phyloP scores from a whole-genome alignment of 2,797 vertebrate species.

The Megalops cyprinoides region DNA sequence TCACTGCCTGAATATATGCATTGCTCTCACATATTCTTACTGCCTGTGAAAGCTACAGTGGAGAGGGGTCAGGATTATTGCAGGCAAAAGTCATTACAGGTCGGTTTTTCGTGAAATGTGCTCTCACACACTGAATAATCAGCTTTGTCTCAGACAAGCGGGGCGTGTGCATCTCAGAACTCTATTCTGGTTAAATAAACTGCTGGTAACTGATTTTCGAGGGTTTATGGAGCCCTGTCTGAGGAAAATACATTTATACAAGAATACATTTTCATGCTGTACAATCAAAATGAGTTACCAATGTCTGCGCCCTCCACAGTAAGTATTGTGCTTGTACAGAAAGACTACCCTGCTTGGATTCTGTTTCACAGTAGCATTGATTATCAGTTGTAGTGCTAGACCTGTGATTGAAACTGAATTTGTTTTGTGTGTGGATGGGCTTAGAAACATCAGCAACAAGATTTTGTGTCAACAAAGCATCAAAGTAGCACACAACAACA shows the following conservation, averaged over 20 bases:
- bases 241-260: background rate
- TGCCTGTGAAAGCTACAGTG: conserved; percentile 18
- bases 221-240: conserved; percentile 11
- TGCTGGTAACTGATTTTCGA: background rate
- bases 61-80: background rate
- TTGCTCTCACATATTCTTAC: conserved; percentile 18
- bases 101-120: background rate
- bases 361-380: background rate
- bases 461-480: conserved; percentile 29
- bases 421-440: conserved; percentile 12
- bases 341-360: conserved; percentile 2
- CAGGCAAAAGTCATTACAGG: background rate
- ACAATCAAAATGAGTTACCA: conserved; percentile 18
- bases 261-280: conserved; percentile 25
- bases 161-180: background rate
- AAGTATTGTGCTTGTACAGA: background rate
- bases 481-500: conserved; percentile 41
- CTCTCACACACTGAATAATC: conserved; percentile 4
- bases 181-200: background rate
- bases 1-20: conserved; percentile 10
- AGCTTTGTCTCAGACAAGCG: background rate
- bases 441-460: background rate
- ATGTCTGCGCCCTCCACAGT: background rate
- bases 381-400: background rate
- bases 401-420: conserved; percentile 2